A percentile compares a stretch with the other conserved stretches of the same genome.
These are phyloP conservation scores for Rana temporaria DNA, from an alignment of 2,113 vertebrate species.

Conservation along the genomic window DNA sequence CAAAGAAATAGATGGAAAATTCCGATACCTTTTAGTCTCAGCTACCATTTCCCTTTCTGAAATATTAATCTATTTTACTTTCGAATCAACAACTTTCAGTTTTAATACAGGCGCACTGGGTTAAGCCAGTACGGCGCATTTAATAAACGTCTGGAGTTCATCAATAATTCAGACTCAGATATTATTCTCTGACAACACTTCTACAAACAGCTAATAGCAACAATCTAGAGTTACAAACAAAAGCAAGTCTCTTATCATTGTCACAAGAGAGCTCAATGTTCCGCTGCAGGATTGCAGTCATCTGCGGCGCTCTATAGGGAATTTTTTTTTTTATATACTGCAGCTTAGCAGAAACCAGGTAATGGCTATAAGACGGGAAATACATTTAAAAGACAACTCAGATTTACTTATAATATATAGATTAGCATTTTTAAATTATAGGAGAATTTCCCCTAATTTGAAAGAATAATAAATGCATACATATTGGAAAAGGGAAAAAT, in stretches of 20 bases:
- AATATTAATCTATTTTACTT: constrained; percentile 34
- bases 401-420: too few species aligned
- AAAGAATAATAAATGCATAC: too few species aligned
- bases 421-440: too few species aligned
- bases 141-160: constrained; percentile 43
- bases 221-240: constrained; percentile 5
- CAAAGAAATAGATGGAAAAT: background rate
- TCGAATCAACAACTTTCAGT: constrained; percentile 18
- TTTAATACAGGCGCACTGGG: background rate
- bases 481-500: too few species aligned
- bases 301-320: too few species aligned
- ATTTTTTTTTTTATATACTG: too few species aligned
- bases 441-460: too few species aligned
- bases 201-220: constrained; percentile 38
- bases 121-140: constrained; percentile 6
- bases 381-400: too few species aligned
- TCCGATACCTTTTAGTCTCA: background rate
- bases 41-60: background rate
- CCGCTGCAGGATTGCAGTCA: too few species aligned
- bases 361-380: too few species aligned
- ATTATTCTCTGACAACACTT: constrained; percentile 45
- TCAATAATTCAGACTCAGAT: constrained; percentile 46
- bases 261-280: background rate
- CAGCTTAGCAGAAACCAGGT: too few species aligned
- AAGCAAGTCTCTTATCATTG: background rate